Conservation (phyloP, 2,888 invertebrate species). For the Diaphora mendica region DNA sequence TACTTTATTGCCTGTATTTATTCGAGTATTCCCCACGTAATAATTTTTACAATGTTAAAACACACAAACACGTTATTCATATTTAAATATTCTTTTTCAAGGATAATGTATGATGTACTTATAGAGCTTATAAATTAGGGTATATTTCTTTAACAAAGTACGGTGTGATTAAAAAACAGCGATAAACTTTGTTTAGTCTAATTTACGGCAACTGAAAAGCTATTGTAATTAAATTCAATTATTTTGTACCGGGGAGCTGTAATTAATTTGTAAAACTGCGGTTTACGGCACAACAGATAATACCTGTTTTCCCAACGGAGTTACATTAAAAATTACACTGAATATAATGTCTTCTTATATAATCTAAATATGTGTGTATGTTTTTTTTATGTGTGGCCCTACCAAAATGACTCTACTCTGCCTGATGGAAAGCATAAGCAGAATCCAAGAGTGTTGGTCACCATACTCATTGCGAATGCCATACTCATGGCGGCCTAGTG, state of each 20-base stretch:
- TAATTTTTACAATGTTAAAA: neutral
- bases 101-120: neutral
- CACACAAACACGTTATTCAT: neutral
- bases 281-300: neutral
- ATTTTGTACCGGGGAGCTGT: slow-evolving; percentile 5
- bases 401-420: too few species aligned
- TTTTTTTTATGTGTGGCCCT: too few species aligned
- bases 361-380: too few species aligned
- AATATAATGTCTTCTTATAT: neutral
- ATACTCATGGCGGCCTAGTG: too few species aligned
- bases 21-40: neutral
- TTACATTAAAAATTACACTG: neutral
- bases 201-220: slow-evolving; percentile 4
- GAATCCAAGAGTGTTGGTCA: too few species aligned
- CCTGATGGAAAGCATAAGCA: too few species aligned
- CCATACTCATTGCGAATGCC: too few species aligned
- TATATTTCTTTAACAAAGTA: neutral
- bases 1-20: neutral
- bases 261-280: slow-evolving; percentile 8
- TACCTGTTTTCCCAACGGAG: slow-evolving; percentile 1
- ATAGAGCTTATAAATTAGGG: neutral
- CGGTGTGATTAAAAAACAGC: slow-evolving; percentile 5
- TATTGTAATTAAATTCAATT: slow-evolving; percentile 15
- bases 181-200: neutral
- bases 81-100: neutral